Percentiles rank a stretch among this genome's conserved stretches.
phyloP scores from a whole-genome alignment of 2,113 vertebrate species.

The Acrocephalus kingi region DNA sequence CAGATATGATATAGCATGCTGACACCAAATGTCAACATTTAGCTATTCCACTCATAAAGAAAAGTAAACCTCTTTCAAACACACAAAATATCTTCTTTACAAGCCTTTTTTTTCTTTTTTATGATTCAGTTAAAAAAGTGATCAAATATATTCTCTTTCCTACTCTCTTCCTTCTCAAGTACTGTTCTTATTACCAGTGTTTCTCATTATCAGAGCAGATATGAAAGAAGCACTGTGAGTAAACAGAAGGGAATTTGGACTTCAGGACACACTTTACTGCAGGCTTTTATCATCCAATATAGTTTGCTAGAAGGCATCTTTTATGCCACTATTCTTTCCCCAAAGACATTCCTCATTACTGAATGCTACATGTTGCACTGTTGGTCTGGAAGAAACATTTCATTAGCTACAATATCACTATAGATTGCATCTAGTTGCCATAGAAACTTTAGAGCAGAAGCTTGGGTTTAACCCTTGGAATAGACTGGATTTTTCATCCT shows the following conservation, averaged over 20 bases:
- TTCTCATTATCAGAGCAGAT: conserved; percentile 4
- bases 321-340: conserved; percentile 53
- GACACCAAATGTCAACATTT: neutral
- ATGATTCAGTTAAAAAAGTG: neutral
- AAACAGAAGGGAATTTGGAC: conserved; percentile 50
- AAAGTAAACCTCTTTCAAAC: neutral
- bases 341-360: conserved; percentile 67
- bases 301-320: conserved; percentile 41
- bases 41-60: neutral
- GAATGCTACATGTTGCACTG: conserved; percentile 66
- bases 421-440: conserved; percentile 82
- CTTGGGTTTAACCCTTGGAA: conserved; percentile 78
- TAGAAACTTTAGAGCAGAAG: conserved; percentile 79
- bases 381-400: conserved; percentile 78
- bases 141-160: neutral
- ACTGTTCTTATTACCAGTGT: neutral
- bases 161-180: neutral
- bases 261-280: conserved; percentile 6
- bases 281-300: conserved; percentile 39
- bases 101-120: neutral
- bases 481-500: conserved; percentile 53
- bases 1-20: neutral
- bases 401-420: conserved; percentile 76
- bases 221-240: neutral
- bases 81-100: neutral